These are phyloP conservation scores for Sitta carolinensis DNA, from an alignment of 2,797 vertebrate species.

Conservation along the genomic window DNA sequence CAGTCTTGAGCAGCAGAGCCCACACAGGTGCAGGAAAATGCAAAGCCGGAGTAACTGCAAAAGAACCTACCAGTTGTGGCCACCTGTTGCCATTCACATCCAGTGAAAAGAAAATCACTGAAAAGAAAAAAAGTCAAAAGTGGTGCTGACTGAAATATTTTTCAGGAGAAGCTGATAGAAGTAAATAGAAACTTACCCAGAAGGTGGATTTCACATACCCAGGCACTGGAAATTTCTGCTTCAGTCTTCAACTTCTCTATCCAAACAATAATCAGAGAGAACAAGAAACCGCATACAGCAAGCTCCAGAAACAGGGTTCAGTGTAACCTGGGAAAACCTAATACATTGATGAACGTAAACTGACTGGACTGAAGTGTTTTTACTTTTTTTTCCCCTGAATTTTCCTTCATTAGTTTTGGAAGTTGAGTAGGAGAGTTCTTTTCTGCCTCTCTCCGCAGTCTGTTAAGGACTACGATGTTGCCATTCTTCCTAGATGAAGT, in stretches of 20 bases:
- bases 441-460: background rate
- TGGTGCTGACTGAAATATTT: background rate
- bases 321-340: background rate
- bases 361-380: background rate
- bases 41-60: background rate
- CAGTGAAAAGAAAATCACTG: background rate
- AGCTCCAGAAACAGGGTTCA: background rate
- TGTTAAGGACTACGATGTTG: background rate
- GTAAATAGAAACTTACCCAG: background rate
- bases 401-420: background rate
- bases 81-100: background rate
- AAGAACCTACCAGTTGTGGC: background rate
- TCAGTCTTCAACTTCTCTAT: background rate
- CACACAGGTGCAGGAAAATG: background rate
- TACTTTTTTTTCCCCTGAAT: background rate
- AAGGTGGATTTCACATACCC: background rate
- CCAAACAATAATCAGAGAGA: rapidly evolving
- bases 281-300: background rate
- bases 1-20: background rate
- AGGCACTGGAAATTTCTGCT: background rate
- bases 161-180: background rate
- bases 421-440: background rate
- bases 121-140: background rate
- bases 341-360: background rate
- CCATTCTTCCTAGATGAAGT: constrained; percentile 54